Evolutionary conservation across 2,888 invertebrate species (phyloP).

Genomic region (Agriopis marginaria): DNA sequence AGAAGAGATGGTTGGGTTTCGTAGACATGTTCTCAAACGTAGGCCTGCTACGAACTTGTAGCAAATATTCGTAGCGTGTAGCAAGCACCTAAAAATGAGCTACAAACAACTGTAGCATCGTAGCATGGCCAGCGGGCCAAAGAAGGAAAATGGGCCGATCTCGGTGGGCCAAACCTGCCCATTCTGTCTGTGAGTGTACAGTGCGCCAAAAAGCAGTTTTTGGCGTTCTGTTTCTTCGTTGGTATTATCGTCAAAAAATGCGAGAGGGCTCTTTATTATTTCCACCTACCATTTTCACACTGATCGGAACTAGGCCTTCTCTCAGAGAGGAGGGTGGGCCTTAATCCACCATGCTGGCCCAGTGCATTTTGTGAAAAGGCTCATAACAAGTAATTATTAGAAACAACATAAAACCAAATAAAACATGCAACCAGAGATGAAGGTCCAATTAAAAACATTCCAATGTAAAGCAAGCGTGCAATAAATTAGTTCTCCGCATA

Average conservation of each 20-base stretch:
- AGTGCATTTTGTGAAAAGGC: neutral
- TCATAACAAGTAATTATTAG: neutral
- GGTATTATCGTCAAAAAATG: too few relatives aligned
- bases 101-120: neutral
- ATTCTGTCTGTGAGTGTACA: too few relatives aligned
- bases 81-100: neutral
- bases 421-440: neutral
- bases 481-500: conserved; percentile 6
- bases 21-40: neutral
- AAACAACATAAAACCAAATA: neutral
- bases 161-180: too few relatives aligned
- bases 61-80: conserved; percentile 1
- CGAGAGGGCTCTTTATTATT: too few relatives aligned
- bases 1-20: too few relatives aligned
- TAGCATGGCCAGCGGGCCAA: neutral
- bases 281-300: neutral
- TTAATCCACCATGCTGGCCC: too few relatives aligned
- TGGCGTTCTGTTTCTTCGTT: too few relatives aligned
- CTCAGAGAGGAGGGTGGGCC: too few relatives aligned
- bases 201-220: too few relatives aligned
- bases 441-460: neutral
- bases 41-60: conserved; percentile 5
- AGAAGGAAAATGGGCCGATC: too few relatives aligned
- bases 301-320: too few relatives aligned
- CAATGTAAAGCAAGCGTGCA: neutral